Evolutionary conservation across 2,797 vertebrate genomes (phyloP).

Genomic region (Yasuhikotakia modesta): DNA sequence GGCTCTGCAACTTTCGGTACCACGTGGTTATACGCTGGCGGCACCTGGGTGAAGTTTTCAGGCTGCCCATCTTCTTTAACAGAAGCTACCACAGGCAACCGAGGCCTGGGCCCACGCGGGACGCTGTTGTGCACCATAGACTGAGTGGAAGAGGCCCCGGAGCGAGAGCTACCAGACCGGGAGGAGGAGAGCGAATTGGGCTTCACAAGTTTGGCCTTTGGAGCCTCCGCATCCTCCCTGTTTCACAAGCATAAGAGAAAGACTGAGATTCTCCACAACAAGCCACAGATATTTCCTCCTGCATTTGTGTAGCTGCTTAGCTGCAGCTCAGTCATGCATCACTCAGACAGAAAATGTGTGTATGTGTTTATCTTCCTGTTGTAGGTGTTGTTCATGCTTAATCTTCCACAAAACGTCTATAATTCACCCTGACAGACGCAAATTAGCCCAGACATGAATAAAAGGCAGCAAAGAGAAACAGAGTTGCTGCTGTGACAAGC

Average conservation of each 20-base stretch:
- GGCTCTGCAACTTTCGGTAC: conserved; percentile 62
- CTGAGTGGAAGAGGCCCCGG: conserved; percentile 81
- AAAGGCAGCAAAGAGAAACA: conserved; percentile 9
- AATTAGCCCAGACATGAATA: conserved; percentile 33
- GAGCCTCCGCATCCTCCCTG: conserved; percentile 86
- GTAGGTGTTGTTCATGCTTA: conserved; percentile 34
- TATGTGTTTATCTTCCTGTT: neutral
- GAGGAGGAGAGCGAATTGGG: conserved; percentile 84
- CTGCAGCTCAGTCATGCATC: neutral
- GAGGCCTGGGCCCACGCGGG: conserved; percentile 78
- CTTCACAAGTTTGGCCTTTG: conserved; percentile 84
- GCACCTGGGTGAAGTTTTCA: conserved; percentile 61
- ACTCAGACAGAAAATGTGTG: conserved; percentile 5
- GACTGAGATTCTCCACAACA: neutral
- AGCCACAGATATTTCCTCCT: neutral
- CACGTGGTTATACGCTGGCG: conserved; percentile 68
- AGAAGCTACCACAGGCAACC: conserved; percentile 62
- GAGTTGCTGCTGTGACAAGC: neutral
- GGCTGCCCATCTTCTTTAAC: conserved; percentile 67
- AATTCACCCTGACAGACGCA: conserved; percentile 51
- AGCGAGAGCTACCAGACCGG: conserved; percentile 77
- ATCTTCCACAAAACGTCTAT: conserved; percentile 38
- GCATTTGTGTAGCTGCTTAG: too few relatives aligned
- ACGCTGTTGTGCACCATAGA: conserved; percentile 82
- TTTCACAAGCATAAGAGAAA: conserved; percentile 16